These are phyloP conservation scores for Paragorgia papillata DNA, from an alignment of 92 coral and sea anemone genomes.

Conservation along the genomic window DNA sequence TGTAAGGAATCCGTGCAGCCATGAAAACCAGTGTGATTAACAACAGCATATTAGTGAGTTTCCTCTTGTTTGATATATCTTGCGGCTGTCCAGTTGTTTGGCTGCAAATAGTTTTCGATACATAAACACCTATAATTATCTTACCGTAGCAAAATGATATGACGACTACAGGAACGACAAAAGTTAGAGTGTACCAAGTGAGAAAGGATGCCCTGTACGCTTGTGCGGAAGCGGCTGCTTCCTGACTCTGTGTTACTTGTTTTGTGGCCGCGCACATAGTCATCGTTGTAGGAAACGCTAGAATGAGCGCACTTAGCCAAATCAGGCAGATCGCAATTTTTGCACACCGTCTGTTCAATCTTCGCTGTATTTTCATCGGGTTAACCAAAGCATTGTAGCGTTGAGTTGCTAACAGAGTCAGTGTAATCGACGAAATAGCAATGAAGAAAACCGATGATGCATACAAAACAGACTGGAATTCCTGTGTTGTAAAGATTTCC, in stretches of 20 bases:
- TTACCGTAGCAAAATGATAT: background rate
- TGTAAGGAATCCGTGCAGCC: no score
- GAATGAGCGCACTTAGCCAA: background rate
- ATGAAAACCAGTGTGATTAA: background rate
- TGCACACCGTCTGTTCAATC: slow-evolving; percentile 6
- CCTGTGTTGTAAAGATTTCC: background rate
- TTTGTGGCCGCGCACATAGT: no score
- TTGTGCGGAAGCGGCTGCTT: no score
- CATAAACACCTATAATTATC: slow-evolving; percentile 11
- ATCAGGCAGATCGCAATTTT: background rate
- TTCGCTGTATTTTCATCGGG: slow-evolving; percentile 14
- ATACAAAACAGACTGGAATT: background rate
- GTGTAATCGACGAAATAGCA: background rate
- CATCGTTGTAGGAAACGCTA: slow-evolving; percentile 1
- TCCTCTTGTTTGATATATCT: background rate
- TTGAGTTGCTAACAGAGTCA: slow-evolving; percentile 4
- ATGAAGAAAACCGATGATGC: background rate
- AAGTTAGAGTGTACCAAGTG: background rate
- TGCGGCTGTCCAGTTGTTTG: background rate
- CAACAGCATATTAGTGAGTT: background rate
- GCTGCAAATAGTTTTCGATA: slow-evolving; percentile 8
- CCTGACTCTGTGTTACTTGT: no score
- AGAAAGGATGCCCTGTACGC: no score
- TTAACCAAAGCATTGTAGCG: slow-evolving; percentile 19
- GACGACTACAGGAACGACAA: background rate